These are phyloP conservation scores for Lophura nycthemera DNA, from an alignment of 2,113 vertebrate genomes.

Conservation along the genomic window DNA sequence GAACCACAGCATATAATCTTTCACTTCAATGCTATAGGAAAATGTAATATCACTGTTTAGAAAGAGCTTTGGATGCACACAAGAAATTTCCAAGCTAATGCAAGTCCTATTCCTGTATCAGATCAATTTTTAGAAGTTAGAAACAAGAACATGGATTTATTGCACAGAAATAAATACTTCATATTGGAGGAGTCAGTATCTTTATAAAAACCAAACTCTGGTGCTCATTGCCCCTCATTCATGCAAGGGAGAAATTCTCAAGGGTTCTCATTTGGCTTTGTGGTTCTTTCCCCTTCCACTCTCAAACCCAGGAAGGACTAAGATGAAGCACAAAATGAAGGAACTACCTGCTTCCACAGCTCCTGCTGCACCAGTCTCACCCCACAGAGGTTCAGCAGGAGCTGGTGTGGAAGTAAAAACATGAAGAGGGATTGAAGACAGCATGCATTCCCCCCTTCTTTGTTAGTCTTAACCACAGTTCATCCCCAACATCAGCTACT, in stretches of 20 bases:
- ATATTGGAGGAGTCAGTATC: neutral
- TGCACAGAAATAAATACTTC: neutral
- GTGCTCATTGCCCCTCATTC: neutral
- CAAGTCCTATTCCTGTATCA: constrained; percentile 9
- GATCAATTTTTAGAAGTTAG: neutral
- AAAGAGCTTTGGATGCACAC: neutral
- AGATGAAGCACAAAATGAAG: neutral
- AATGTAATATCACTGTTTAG: neutral
- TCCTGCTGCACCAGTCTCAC: neutral
- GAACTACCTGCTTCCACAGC: neutral
- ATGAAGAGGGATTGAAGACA: neutral
- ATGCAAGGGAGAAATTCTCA: neutral
- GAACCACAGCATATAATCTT: constrained; percentile 6
- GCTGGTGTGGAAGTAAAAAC: neutral
- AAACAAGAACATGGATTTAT: neutral
- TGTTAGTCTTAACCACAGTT: neutral
- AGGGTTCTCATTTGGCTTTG: neutral
- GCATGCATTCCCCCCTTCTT: neutral
- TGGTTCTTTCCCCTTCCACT: neutral
- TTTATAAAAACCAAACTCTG: neutral
- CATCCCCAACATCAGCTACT: neutral
- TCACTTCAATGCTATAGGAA: neutral
- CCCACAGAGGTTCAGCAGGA: neutral
- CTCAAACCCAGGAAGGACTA: neutral
- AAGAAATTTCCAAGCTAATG: neutral